Base-by-base conservation (phyloP, 2,797 vertebrate species). In the Nannoperca australis region DNA sequence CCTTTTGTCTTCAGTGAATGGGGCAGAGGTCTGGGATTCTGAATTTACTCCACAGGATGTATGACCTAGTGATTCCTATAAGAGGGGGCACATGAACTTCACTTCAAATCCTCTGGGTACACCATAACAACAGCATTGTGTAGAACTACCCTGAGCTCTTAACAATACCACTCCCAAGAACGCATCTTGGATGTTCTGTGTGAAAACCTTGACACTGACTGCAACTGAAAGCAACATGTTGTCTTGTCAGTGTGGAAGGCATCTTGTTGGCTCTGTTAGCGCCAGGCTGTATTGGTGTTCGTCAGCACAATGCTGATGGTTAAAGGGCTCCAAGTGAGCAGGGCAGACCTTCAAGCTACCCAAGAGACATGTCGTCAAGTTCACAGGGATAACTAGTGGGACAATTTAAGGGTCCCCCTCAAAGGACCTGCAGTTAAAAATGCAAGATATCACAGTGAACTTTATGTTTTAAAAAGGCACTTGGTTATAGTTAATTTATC, bases 1-100 rank as follows among this genome's bases (percentile, higher is more conserved):
- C 83, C 83, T 92, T 95, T 95, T 94, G 91, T 95, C 91, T 95
- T 93, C 89, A 90, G 89, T 90, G 90, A 93, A 94, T 90, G 92
- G 90, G 93, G 90, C 88, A 90, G 89, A 92, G 89, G 78, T 91
- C 88, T 87, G 88, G 91, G 91, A 92, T 91, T 93, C 89, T 84
- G 85, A 92, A 93, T 94, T 95, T 94, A 93, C 90, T 92, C 73
- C 86, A 89, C 89, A 92, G 92, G 93, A 95, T 93, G 90, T 94
- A 94, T 90, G 92, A 91, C 90, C 91, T 24, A 71, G 82, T 89
- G 90, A 89, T 90, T 90, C 87, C 89, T 89, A 76, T 87, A 82
- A 85, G 82, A 84, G 88, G 78, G 83, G 83, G 77, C 84, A 78
- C 77, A 86, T 84, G 90, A 92, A 93, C 90, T 87, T 84, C 38